These are phyloP conservation scores for Meandrina meandrites DNA, from an alignment of 92 coral and sea anemone genomes.

Conservation along the genomic window DNA sequence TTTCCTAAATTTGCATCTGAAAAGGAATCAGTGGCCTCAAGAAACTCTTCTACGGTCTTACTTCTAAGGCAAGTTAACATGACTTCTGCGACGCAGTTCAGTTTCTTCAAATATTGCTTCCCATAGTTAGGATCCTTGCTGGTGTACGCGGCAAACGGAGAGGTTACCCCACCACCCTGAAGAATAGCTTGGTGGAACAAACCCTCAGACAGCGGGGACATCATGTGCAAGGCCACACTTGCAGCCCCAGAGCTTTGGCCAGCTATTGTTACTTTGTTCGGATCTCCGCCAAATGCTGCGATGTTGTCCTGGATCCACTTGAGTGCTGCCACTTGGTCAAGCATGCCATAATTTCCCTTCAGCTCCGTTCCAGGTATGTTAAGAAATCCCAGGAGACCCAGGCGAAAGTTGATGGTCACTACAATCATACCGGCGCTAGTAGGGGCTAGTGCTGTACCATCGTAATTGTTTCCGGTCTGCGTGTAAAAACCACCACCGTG, in stretches of 20 bases:
- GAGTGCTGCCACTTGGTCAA: too few relatives aligned
- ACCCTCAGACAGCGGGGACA: slow-evolving; percentile 34
- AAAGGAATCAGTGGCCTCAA: not conserved
- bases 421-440: slow-evolving; percentile 22
- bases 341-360: slow-evolving; percentile 71
- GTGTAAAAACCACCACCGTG: slow-evolving; percentile 15
- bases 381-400: slow-evolving; percentile 75
- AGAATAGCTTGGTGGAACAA: slow-evolving; percentile 46
- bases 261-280: slow-evolving; percentile 41
- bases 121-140: slow-evolving; percentile 20
- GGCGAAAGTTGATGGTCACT: slow-evolving; percentile 73
- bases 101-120: not conserved
- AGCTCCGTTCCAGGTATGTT: slow-evolving; percentile 68
- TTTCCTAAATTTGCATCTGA: not conserved
- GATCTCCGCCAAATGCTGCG: slow-evolving; percentile 47
- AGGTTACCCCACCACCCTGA: slow-evolving; percentile 44
- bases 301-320: slow-evolving; percentile 49
- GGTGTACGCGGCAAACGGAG: slow-evolving; percentile 1
- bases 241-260: slow-evolving; percentile 46
- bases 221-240: slow-evolving; percentile 31
- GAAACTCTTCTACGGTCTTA: not conserved
- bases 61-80: slow-evolving; percentile 1
- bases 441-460: not conserved
- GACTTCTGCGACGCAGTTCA: not conserved
- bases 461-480: slow-evolving; percentile 1